A percentile compares a stretch with the other conserved stretches of the same genome.
phyloP scores from a whole-genome alignment of 2,113 vertebrate species.

The Phyllopteryx taeniolatus region DNA sequence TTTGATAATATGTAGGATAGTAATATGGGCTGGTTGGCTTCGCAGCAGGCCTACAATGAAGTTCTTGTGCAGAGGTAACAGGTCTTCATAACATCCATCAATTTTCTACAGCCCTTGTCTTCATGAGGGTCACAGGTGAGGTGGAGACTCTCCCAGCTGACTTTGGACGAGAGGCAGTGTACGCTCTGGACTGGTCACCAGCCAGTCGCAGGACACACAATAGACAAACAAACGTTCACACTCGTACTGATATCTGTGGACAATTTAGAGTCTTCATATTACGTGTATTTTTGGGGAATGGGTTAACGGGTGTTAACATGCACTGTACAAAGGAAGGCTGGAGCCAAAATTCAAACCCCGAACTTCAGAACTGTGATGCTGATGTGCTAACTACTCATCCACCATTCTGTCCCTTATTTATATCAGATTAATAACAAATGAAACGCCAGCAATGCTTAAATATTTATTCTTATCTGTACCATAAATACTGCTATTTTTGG shows the following conservation, averaged over 20 bases:
- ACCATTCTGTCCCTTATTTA: neutral
- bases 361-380: neutral
- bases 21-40: too few relatives aligned
- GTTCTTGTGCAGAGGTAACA: too few relatives aligned
- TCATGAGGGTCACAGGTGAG: neutral
- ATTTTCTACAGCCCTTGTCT: neutral
- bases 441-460: conserved; percentile 33
- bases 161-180: too few relatives aligned
- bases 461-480: conserved; percentile 51
- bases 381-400: neutral
- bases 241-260: neutral
- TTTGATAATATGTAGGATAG: too few relatives aligned
- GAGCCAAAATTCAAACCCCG: neutral
- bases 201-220: too few relatives aligned
- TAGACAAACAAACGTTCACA: too few relatives aligned
- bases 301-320: neutral
- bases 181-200: too few relatives aligned
- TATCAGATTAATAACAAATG: neutral
- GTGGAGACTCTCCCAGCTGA: neutral
- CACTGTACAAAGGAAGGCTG: neutral
- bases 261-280: neutral
- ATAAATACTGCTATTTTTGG: conserved; percentile 41
- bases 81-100: neutral
- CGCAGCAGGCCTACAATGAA: too few relatives aligned
- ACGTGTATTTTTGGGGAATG: neutral